phyloP scores from a whole-genome alignment of 2,113 vertebrate species.

The Elanus axillaris region DNA sequence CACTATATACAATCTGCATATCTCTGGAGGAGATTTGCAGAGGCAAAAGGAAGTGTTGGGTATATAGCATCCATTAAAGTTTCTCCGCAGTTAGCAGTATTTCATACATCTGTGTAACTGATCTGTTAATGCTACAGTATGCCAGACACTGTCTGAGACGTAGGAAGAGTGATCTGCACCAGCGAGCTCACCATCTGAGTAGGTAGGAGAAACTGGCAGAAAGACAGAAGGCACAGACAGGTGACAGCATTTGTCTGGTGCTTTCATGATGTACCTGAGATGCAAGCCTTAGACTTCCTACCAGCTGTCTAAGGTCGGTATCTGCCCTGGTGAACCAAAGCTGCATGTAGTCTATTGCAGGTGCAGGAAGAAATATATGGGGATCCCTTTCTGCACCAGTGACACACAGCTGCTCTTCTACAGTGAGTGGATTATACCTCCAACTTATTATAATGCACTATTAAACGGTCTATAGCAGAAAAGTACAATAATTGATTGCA shows the following conservation, averaged over 20 bases:
- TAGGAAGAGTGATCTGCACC: not conserved
- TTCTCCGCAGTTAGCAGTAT: not conserved
- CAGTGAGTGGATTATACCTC: not conserved
- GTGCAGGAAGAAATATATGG: not conserved
- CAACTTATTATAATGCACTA: not conserved
- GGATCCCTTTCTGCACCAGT: not conserved
- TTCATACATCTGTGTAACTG: not conserved
- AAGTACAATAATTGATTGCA: not conserved
- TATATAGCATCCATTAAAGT: not conserved
- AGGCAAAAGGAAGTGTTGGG: not conserved
- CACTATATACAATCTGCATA: not conserved
- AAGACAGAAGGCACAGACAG: not conserved
- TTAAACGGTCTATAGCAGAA: not conserved
- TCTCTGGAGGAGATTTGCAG: not conserved
- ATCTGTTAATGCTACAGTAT: not conserved
- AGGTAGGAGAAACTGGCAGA: not conserved
- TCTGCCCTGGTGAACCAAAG: not conserved
- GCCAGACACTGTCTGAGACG: not conserved
- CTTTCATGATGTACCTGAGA: not conserved
- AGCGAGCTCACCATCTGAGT: not conserved
- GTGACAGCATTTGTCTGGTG: not conserved
- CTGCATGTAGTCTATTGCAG: rapidly evolving
- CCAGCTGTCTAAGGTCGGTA: rapidly evolving
- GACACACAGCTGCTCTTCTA: not conserved
- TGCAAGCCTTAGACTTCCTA: not conserved